Evolutionary conservation across 2,797 vertebrate genomes (phyloP).

Genomic region (Pogonophryne albipinna): DNA sequence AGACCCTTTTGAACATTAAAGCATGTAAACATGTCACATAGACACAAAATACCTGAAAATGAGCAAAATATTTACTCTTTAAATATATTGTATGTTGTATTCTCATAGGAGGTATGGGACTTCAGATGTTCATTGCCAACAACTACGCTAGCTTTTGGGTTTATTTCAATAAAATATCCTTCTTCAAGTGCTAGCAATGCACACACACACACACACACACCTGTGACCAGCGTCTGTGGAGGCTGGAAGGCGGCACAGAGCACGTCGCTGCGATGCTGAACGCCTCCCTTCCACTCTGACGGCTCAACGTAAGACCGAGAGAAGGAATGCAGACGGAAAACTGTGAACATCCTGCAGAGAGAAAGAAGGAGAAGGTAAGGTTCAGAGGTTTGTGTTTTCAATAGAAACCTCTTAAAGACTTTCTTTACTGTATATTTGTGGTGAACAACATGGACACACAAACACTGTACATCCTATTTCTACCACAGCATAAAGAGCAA

Average conservation of each 20-base stretch:
- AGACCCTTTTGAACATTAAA: no score
- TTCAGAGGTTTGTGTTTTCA: background rate
- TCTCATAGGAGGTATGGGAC: no score
- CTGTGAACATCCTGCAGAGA: conserved; percentile 79
- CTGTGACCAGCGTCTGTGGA: conserved; percentile 84
- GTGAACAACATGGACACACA: no score
- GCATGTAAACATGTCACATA: no score
- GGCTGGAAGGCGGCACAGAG: conserved; percentile 83
- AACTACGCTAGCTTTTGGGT: no score
- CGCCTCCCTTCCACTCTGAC: conserved; percentile 85
- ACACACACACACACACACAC: conserved; percentile 54
- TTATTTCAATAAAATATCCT: no score
- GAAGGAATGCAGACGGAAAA: conserved; percentile 82
- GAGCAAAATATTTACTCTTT: no score
- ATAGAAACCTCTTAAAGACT: background rate
- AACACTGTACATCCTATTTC: no score
- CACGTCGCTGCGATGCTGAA: conserved; percentile 64
- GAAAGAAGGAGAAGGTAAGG: background rate
- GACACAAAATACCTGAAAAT: no score
- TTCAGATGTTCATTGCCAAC: no score
- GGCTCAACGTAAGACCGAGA: conserved; percentile 70
- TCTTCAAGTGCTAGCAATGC: background rate
- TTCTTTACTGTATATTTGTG: background rate
- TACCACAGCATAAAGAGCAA: no score
- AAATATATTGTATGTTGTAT: no score